A percentile compares a stretch with the other conserved stretches of the same genome.
These are phyloP conservation scores for Synaphobranchus kaupii DNA, from an alignment of 2,797 vertebrate genomes.

Conservation along the genomic window DNA sequence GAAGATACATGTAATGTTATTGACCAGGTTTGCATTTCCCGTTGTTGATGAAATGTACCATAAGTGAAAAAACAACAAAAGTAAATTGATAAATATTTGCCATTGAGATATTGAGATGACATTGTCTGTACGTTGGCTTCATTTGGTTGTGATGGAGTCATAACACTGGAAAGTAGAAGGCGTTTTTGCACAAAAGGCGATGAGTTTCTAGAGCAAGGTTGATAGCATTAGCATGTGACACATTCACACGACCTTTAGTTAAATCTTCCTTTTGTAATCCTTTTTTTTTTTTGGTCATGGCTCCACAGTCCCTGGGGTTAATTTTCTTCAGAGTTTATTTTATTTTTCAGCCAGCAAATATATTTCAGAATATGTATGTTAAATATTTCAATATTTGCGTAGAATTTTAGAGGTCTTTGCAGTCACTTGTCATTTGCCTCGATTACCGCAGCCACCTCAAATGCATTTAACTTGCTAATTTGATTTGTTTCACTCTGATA, in stretches of 20 bases:
- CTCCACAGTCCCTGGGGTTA: neutral
- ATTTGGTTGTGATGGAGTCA: neutral
- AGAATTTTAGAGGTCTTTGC: neutral
- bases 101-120: conserved; percentile 1
- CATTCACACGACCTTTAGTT: neutral
- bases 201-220: neutral
- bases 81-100: neutral
- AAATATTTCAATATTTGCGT: neutral
- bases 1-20: neutral
- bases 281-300: neutral
- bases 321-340: neutral
- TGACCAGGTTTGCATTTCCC: neutral
- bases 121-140: neutral
- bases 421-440: neutral
- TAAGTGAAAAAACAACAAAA: neutral
- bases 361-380: neutral
- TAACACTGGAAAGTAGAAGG: neutral
- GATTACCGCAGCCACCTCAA: neutral
- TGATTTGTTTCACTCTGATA: conserved; percentile 19
- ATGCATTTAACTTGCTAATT: conserved; percentile 10
- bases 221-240: neutral
- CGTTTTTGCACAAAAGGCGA: neutral
- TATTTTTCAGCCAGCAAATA: neutral
- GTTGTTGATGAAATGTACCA: conserved; percentile 7
- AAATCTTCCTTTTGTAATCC: neutral